These are phyloP conservation scores for Anoplopoma fimbria DNA, from an alignment of 2,113 vertebrate genomes.

Conservation along the genomic window DNA sequence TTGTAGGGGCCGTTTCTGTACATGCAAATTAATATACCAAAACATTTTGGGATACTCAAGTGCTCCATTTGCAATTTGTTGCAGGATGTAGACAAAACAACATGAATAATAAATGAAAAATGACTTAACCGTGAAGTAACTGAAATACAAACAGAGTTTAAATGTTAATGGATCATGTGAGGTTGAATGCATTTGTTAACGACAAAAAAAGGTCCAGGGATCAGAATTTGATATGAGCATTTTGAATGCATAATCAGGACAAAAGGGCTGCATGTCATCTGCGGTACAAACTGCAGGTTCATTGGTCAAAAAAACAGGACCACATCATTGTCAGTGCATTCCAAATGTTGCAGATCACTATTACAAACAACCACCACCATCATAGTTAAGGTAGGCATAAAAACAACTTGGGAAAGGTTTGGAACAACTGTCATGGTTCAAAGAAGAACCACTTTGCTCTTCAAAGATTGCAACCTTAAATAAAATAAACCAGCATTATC, in stretches of 20 bases:
- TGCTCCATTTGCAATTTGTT: conserved; percentile 37
- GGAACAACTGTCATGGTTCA: neutral
- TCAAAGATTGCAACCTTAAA: neutral
- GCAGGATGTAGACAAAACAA: conserved; percentile 53
- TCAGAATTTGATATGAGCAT: neutral
- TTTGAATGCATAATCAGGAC: conserved; percentile 2
- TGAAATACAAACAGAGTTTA: conserved; percentile 17
- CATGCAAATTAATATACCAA: conserved; percentile 48
- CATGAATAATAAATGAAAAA: conserved; percentile 58
- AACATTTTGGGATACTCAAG: conserved; percentile 31
- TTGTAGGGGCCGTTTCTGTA: conserved; percentile 20
- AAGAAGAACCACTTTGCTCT: neutral
- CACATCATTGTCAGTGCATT: neutral
- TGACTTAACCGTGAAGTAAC: conserved; percentile 24
- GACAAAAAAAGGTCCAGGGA: neutral
- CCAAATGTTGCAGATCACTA: neutral
- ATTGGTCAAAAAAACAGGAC: neutral
- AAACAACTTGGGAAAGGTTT: neutral
- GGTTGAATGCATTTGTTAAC: conserved; percentile 11
- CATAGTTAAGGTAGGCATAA: neutral
- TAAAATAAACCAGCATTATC: neutral
- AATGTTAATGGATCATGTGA: conserved; percentile 14
- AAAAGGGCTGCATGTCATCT: neutral
- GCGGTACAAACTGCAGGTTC: neutral
- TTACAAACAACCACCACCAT: neutral